A percentile compares a stretch with the other conserved stretches of the same genome.
phyloP scores from a whole-genome alignment of 2,113 vertebrate genomes.

The Hoplias malabaricus region DNA sequence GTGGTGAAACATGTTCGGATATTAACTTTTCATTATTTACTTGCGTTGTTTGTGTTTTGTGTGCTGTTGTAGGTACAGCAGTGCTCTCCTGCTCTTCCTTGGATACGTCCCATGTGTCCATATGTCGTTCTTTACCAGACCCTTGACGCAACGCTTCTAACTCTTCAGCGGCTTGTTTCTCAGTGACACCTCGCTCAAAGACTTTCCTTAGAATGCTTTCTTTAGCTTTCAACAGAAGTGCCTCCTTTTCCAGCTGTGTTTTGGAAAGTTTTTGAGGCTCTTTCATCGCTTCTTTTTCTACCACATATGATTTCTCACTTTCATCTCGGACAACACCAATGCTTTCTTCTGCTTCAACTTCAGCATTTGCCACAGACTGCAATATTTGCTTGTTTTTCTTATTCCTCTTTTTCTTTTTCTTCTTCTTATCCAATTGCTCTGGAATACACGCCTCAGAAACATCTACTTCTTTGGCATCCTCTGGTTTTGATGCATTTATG shows the following conservation, averaged over 20 bases:
- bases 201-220: slow-evolving; percentile 74
- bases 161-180: slow-evolving; percentile 70
- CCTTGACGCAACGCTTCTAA: slow-evolving; percentile 65
- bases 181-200: slow-evolving; percentile 69
- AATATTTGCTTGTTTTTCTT: slow-evolving; percentile 63
- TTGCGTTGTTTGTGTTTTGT: slow-evolving; percentile 55
- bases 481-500: neutral
- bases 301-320: slow-evolving; percentile 25
- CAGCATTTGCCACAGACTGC: slow-evolving; percentile 37
- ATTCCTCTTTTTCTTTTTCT: slow-evolving; percentile 68
- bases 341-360: slow-evolving; percentile 34
- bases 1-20: neutral
- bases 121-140: slow-evolving; percentile 50
- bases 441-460: neutral
- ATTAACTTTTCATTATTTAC: neutral
- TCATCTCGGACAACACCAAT: neutral
- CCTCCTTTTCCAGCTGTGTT: slow-evolving; percentile 61
- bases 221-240: slow-evolving; percentile 71
- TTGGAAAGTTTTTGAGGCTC: slow-evolving; percentile 55
- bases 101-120: neutral
- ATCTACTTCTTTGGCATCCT: slow-evolving; percentile 10
- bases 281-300: slow-evolving; percentile 44
- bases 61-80: neutral
- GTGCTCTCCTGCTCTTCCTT: neutral
- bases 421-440: slow-evolving; percentile 57